Conservation (phyloP, 2,888 invertebrate genomes). For the Catocala fraxini region DNA sequence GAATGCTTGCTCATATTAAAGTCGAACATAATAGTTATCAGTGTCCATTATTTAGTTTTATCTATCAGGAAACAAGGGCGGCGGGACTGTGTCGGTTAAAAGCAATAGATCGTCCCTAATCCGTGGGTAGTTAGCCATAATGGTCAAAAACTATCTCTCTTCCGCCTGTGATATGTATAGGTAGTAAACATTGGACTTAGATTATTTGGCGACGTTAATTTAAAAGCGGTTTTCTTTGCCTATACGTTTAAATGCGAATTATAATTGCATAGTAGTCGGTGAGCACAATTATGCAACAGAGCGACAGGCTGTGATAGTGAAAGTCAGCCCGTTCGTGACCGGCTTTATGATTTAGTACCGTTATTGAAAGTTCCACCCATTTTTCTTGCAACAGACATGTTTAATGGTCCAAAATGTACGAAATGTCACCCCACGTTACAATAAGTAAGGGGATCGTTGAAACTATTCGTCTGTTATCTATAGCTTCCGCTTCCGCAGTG, state of each 20-base stretch:
- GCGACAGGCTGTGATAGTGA: slow-evolving; percentile 54
- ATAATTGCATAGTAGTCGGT: slow-evolving; percentile 27
- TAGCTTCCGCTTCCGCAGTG: slow-evolving; percentile 42
- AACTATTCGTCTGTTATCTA: slow-evolving; percentile 47
- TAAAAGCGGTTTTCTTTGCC: too few relatives aligned
- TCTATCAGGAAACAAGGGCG: too few relatives aligned
- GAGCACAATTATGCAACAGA: slow-evolving; percentile 47
- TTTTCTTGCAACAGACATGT: slow-evolving; percentile 46
- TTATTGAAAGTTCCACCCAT: slow-evolving; percentile 39
- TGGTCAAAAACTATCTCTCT: too few relatives aligned
- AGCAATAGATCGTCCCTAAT: too few relatives aligned
- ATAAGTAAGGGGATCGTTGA: slow-evolving; percentile 46
- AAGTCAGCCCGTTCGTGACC: slow-evolving; percentile 57
- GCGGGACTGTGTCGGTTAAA: too few relatives aligned
- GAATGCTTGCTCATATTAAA: too few relatives aligned
- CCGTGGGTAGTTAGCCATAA: too few relatives aligned
- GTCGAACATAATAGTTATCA: too few relatives aligned
- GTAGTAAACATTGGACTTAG: too few relatives aligned
- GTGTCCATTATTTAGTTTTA: too few relatives aligned
- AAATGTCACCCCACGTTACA: slow-evolving; percentile 37
- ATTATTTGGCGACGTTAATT: too few relatives aligned
- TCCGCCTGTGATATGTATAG: too few relatives aligned
- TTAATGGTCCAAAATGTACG: slow-evolving; percentile 44
- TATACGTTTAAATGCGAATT: slow-evolving; percentile 13
- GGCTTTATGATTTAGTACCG: slow-evolving; percentile 50